phyloP scores from a whole-genome alignment of 2,797 vertebrate species.

The Phalloptychus januarius region DNA sequence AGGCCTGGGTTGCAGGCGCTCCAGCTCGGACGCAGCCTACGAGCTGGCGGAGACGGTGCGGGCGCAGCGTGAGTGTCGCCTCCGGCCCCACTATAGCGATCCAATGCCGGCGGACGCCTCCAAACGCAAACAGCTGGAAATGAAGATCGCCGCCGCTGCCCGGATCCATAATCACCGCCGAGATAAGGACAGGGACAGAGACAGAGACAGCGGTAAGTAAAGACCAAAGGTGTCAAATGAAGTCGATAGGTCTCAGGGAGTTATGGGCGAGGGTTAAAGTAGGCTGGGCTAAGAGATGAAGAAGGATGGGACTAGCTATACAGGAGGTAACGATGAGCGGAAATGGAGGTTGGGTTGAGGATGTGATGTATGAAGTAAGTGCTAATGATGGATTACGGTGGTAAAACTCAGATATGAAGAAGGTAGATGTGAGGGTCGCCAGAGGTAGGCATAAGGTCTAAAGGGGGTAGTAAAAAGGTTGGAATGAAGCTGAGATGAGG shows the following conservation, averaged over 20 bases:
- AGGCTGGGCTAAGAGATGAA: background rate
- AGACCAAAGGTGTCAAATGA: background rate
- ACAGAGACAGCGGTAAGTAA: conserved; percentile 74
- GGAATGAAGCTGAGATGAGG: background rate
- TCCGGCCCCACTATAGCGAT: conserved; percentile 90
- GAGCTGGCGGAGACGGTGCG: conserved; percentile 85
- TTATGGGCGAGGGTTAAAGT: background rate
- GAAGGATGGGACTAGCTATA: background rate
- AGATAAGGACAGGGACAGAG: conserved; percentile 76
- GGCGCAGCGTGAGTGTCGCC: conserved; percentile 87
- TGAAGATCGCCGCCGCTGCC: conserved; percentile 89
- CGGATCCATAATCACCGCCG: conserved; percentile 86
- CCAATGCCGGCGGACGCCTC: conserved; percentile 89
- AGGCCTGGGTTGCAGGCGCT: conserved; percentile 84
- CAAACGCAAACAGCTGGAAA: conserved; percentile 92
- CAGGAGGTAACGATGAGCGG: background rate
- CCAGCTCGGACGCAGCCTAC: conserved; percentile 88
- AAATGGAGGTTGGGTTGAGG: background rate
- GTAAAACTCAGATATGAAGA: background rate
- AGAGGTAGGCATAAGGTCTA: background rate
- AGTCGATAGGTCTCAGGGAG: background rate
- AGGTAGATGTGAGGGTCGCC: background rate
- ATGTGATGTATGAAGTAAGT: background rate
- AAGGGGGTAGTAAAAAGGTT: background rate
- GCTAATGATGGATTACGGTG: background rate